These are phyloP conservation scores for Latrodectus elegans DNA, from an alignment of 2,888 invertebrate species.

Conservation along the genomic window DNA sequence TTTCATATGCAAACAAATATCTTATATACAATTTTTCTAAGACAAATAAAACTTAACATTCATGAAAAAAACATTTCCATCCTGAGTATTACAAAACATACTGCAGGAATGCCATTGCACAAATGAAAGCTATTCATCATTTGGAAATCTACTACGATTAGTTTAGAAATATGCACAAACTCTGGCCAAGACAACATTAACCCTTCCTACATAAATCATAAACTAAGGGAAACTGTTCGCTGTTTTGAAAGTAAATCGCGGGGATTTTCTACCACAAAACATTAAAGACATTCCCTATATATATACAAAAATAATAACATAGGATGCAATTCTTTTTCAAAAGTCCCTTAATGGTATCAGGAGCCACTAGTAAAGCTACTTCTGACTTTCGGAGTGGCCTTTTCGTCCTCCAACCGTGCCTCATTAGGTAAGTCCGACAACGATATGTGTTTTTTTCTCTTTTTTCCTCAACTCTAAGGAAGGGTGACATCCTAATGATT, in stretches of 20 bases:
- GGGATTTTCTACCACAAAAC: neutral
- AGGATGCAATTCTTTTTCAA: neutral
- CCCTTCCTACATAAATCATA: neutral
- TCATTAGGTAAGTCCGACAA: constrained; percentile 26
- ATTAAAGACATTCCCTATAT: neutral
- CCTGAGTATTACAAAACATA: too few species aligned
- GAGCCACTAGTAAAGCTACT: constrained; percentile 15
- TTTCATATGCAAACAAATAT: too few species aligned
- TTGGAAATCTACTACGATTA: too few species aligned
- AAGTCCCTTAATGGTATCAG: constrained; percentile 16
- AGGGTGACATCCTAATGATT: neutral
- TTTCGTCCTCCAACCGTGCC: constrained; percentile 9
- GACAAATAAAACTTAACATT: too few species aligned
- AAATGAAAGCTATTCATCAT: too few species aligned
- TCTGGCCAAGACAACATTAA: neutral
- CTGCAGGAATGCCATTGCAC: too few species aligned
- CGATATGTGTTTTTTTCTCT: neutral
- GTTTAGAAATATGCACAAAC: too few species aligned
- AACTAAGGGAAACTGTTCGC: neutral
- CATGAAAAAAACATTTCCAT: too few species aligned
- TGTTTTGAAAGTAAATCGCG: neutral
- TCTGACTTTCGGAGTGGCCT: constrained; percentile 17
- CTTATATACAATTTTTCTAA: too few species aligned
- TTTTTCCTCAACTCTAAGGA: neutral
- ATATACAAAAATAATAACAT: neutral